Evolutionary conservation across 53 echinoderm and acorn worm genomes (phyloP), one percentile per base, ranked within the genome.

Genomic region (Zoroaster sp.): DNA sequence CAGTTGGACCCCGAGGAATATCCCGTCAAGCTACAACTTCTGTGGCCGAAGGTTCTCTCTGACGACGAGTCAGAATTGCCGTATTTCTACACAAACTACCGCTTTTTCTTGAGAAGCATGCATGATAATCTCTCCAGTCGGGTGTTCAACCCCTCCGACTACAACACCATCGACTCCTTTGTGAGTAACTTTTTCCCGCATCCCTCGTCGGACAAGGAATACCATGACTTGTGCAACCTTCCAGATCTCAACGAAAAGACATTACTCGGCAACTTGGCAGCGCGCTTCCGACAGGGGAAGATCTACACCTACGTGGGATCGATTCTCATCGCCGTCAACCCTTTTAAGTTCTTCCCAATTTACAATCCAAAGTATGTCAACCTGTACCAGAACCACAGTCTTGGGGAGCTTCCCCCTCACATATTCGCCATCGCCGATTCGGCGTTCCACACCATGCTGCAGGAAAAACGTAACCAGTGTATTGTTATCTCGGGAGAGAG

Each of bases 291-390:
- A 55, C 94, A 95, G 81, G 99, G 96, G 67, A 96, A 96, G 83
- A 99, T 99, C 68, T 99, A 99, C 96, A 99, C 99, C 13, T 99
- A 99, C 37, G 98, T 98, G 18, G 98, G 98, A 42, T 98, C 98
- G 5, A 98, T 98, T 40, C 95, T 98, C 35, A 98, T 98, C 23
- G 95, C 98, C 0, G 92, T 99, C 40, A 96, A 96, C 83, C 99
- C 99, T 1, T 99, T 96, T 76, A 91, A 93, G 72, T 99, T 99
- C 90, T 87, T 77, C 78, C 99, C 99, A 23, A 99, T 96, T 52
- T 96, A 96, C 73, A 96, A 99, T 66, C 99, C 99, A 38, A 94
- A 99, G 83, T 99, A 96, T 93, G 99, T 99, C 65, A 94, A 96
- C 72, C 75, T 94, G 10, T 99, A 99, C 75, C 99, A 99, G 93